phyloP scores from a whole-genome alignment of 2,113 vertebrate species.

The Eulemur rufifrons region DNA sequence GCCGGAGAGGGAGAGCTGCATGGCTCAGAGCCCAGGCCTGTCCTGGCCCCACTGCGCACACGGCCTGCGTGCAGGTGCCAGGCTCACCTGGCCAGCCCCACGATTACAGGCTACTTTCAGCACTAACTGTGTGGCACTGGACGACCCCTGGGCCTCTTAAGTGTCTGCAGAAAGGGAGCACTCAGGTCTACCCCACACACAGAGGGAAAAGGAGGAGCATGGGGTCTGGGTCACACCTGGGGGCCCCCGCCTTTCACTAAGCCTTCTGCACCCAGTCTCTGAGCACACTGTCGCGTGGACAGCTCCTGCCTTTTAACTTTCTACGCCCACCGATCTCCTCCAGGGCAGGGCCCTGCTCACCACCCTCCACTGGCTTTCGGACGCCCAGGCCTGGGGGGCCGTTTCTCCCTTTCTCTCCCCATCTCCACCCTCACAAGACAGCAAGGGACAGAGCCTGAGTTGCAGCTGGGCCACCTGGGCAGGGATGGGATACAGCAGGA shows the following conservation, averaged over 20 bases:
- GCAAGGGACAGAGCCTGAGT: not conserved
- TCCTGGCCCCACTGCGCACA: not conserved
- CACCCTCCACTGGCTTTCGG: not conserved
- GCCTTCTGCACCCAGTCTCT: not conserved
- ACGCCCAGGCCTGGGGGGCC: not conserved
- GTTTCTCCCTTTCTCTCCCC: not conserved
- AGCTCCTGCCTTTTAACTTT: not conserved
- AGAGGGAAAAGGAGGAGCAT: not conserved
- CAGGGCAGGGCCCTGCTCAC: not conserved
- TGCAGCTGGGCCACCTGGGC: not conserved
- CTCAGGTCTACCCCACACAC: not conserved
- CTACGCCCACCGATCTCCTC: not conserved
- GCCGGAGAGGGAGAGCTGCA: not conserved
- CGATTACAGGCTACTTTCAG: not conserved
- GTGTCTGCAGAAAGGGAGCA: not conserved
- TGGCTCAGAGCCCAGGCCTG: not conserved
- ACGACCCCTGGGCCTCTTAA: not conserved
- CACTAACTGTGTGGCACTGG: not conserved
- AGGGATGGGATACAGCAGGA: not conserved
- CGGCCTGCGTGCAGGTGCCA: not conserved
- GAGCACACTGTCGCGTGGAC: not conserved
- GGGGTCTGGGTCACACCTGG: not conserved
- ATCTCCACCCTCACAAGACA: not conserved
- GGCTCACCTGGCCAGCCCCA: not conserved
- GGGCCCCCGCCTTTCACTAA: not conserved